A percentile compares a stretch with the other conserved stretches of the same genome.
Evolutionary conservation across 2,113 vertebrate genomes (phyloP).

Genomic region (Oenanthe oenanthe): DNA sequence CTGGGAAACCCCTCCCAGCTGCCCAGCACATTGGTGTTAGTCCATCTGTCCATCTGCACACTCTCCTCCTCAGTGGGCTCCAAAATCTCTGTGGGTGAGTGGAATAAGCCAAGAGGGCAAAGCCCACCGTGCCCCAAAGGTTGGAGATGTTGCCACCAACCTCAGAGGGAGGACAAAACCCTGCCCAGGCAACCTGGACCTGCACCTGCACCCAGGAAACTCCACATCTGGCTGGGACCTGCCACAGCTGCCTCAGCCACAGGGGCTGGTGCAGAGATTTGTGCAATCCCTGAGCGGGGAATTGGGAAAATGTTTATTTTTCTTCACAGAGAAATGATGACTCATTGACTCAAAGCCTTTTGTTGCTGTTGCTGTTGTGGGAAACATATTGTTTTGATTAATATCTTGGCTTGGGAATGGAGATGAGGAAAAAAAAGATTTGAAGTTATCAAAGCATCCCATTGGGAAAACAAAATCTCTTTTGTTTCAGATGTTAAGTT

Average conservation of each 20-base stretch:
- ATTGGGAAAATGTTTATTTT: background rate
- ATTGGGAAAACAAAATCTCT: background rate
- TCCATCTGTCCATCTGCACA: fast-evolving
- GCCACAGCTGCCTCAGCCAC: background rate
- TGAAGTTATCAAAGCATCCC: background rate
- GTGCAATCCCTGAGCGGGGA: background rate
- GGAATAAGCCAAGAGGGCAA: background rate
- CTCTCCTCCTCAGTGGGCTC: background rate
- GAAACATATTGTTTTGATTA: conserved; percentile 1
- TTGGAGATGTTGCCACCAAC: background rate
- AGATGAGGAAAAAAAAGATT: background rate
- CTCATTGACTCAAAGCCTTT: background rate
- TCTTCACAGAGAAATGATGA: background rate
- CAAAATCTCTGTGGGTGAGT: background rate
- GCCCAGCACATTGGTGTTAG: fast-evolving
- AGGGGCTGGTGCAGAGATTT: background rate
- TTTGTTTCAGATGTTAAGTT: background rate
- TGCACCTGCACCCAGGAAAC: background rate
- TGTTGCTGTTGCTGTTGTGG: background rate
- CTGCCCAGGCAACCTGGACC: no score
- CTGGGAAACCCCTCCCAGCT: background rate
- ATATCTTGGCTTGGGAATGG: conserved; percentile 1
- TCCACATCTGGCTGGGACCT: background rate
- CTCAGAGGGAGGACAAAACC: background rate
- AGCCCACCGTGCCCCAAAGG: fast-evolving